Evolutionary conservation across 2,113 vertebrate species (phyloP).

Genomic region (Beaufortia kweichowensis): DNA sequence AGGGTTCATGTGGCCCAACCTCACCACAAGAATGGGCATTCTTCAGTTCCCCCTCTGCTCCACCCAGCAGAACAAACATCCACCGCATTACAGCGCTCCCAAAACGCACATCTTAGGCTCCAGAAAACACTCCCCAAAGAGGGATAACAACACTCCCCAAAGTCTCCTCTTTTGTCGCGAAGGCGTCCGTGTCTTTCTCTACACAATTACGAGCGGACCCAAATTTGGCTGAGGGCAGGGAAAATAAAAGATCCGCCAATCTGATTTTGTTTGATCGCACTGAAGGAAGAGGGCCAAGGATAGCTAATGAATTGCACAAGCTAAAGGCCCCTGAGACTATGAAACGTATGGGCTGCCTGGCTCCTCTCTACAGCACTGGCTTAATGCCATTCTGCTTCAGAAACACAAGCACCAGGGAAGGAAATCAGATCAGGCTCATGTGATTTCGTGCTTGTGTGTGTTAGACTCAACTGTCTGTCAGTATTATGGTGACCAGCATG

Average conservation of each 20-base stretch:
- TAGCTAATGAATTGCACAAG: conserved; percentile 24
- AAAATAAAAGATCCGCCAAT: conserved; percentile 36
- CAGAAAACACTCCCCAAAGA: conserved; percentile 19
- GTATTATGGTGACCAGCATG: neutral
- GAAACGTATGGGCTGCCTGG: conserved; percentile 19
- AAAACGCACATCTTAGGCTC: conserved; percentile 49
- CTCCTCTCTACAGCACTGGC: conserved; percentile 25
- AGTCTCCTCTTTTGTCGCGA: conserved; percentile 26
- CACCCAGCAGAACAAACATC: conserved; percentile 42
- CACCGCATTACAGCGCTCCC: conserved; percentile 56
- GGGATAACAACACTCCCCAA: conserved; percentile 16
- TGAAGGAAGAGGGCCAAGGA: conserved; percentile 9
- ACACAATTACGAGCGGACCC: conserved; percentile 26
- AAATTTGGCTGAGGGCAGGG: conserved; percentile 24
- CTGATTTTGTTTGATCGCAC: conserved; percentile 18
- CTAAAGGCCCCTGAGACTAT: conserved; percentile 1
- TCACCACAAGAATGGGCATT: conserved; percentile 65
- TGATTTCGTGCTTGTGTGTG: conserved; percentile 45
- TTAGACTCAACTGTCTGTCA: neutral
- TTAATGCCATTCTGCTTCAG: conserved; percentile 22
- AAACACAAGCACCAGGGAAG: conserved; percentile 17
- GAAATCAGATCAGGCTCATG: conserved; percentile 56
- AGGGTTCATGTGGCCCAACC: conserved; percentile 62
- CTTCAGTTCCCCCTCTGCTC: conserved; percentile 46
- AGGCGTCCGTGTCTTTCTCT: conserved; percentile 17